phyloP scores from a whole-genome alignment of 2,797 vertebrate species.

The Spinus pinus region DNA sequence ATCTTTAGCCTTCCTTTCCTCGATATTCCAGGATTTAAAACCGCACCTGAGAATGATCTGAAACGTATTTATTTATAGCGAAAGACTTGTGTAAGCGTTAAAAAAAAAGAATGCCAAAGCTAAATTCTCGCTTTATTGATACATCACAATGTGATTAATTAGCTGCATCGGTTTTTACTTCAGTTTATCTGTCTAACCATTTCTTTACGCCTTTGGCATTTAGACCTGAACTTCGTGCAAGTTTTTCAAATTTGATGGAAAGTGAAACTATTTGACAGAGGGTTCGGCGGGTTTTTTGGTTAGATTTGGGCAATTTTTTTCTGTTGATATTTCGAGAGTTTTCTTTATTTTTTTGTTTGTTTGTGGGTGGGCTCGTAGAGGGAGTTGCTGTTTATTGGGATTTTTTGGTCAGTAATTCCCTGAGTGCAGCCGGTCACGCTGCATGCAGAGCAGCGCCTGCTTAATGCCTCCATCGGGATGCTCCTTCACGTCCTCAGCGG shows the following conservation, averaged over 20 bases:
- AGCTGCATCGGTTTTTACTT: neutral
- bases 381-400: neutral
- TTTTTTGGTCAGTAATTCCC: neutral
- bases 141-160: neutral
- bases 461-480: neutral
- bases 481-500: neutral
- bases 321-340: too few relatives aligned
- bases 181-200: neutral
- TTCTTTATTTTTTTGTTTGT: neutral
- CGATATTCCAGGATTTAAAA: neutral
- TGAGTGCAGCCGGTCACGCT: neutral
- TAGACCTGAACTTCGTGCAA: neutral
- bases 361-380: neutral
- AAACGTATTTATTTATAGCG: neutral
- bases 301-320: neutral
- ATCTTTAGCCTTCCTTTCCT: neutral
- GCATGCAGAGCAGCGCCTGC: neutral
- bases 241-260: neutral
- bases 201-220: neutral
- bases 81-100: neutral
- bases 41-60: neutral
- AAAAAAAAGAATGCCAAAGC: neutral
- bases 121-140: neutral
- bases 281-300: fast-evolving
- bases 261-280: neutral